A percentile compares a stretch with the other conserved stretches of the same genome.
Evolutionary conservation across 37 sponge, comb jelly and placozoan genomes (phyloP).

Genomic region (Spongilla lacustris): DNA sequence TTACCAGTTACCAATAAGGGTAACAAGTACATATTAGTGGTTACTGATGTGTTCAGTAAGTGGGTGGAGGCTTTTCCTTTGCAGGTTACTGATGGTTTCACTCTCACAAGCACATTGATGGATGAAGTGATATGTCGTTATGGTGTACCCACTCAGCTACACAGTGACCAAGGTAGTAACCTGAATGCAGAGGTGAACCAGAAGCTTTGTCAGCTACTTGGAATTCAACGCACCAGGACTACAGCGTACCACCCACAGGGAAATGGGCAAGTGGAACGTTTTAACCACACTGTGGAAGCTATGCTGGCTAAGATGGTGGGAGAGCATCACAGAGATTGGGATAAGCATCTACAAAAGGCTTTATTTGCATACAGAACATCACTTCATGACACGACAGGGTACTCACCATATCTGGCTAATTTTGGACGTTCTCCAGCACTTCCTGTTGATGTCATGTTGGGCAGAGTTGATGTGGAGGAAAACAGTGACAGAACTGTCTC

Average conservation of each 20-base stretch:
- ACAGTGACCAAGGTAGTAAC: constrained; percentile 56
- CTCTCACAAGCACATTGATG: constrained; percentile 27
- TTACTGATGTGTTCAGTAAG: constrained; percentile 27
- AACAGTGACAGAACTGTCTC: background rate
- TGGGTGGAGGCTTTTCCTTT: constrained; percentile 23
- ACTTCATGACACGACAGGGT: constrained; percentile 40
- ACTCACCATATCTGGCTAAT: constrained; percentile 17
- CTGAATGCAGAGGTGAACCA: constrained; percentile 10
- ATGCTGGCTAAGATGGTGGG: constrained; percentile 54
- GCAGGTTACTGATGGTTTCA: constrained; percentile 15
- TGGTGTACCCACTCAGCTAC: constrained; percentile 30
- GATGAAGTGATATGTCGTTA: constrained; percentile 42
- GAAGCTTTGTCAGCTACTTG: constrained; percentile 11
- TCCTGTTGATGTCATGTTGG: constrained; percentile 37
- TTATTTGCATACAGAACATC: constrained; percentile 34
- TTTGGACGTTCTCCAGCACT: constrained; percentile 42
- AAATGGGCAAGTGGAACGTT: constrained; percentile 32
- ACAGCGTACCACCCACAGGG: constrained; percentile 37
- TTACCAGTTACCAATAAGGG: constrained; percentile 15
- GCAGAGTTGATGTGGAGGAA: constrained; percentile 6
- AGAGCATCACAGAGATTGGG: constrained; percentile 51
- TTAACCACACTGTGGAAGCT: constrained; percentile 27
- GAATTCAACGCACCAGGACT: constrained; percentile 19
- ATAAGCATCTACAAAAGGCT: constrained; percentile 23
- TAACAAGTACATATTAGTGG: constrained; percentile 26